Conservation (phyloP, 1,140 invertebrate genomes). For the Pectinophora gossypiella region DNA sequence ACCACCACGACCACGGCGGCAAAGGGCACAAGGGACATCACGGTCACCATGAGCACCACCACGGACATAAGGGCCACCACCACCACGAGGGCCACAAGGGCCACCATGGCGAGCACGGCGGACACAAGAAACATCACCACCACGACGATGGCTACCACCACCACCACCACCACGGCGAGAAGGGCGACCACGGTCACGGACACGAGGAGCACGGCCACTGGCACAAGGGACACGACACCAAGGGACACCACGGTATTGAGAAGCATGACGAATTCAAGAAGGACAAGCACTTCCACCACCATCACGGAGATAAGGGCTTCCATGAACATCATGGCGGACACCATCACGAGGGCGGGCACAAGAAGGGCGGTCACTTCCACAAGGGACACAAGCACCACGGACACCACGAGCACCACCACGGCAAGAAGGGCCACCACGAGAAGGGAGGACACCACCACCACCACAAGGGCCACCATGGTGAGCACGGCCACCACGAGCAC, state of each 20-base stretch:
- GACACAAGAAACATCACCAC: constrained; percentile 84
- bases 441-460: constrained; percentile 77
- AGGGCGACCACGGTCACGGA: constrained; percentile 81
- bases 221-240: constrained; percentile 86
- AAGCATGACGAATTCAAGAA: constrained; percentile 79
- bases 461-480: constrained; percentile 68
- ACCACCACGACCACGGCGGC: constrained; percentile 75
- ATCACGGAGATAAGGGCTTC: constrained; percentile 83
- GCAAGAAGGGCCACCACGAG: constrained; percentile 60
- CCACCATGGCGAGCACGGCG: constrained; percentile 82
- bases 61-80: constrained; percentile 81
- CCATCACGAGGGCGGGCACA: constrained; percentile 80
- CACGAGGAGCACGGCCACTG: constrained; percentile 78
- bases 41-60: constrained; percentile 76
- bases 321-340: constrained; percentile 78
- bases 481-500: constrained; percentile 72
- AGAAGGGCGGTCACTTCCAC: constrained; percentile 81
- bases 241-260: constrained; percentile 85
- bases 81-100: constrained; percentile 82
- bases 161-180: constrained; percentile 82
- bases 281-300: constrained; percentile 82
- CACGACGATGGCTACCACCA: constrained; percentile 78
- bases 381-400: constrained; percentile 81
- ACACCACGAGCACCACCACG: constrained; percentile 66
- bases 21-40: constrained; percentile 79